Percentiles rank a stretch among this genome's conserved stretches.
phyloP scores from a whole-genome alignment of 2,797 vertebrate species.

The Austrolebias charrua region DNA sequence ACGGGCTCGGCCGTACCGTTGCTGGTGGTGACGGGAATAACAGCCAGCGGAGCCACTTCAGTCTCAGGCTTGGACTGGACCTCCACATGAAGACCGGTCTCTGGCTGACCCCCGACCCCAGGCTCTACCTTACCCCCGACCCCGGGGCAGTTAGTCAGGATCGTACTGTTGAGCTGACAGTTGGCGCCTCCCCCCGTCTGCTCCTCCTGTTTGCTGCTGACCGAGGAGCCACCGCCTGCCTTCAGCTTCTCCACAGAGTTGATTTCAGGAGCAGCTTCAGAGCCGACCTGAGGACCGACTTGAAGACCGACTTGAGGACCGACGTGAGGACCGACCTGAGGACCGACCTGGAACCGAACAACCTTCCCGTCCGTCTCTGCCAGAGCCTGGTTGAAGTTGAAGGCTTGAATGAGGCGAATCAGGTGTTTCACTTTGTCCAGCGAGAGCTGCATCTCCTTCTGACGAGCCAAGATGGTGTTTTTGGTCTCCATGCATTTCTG shows the following conservation, averaged over 20 bases:
- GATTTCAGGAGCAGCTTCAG: slow-evolving; percentile 26
- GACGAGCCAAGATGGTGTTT: slow-evolving; percentile 92
- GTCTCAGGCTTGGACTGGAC: slow-evolving; percentile 42
- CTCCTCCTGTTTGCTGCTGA: slow-evolving; percentile 32
- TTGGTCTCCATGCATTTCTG: slow-evolving; percentile 99
- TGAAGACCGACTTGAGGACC: too few relatives aligned
- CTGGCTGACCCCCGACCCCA: slow-evolving; percentile 27
- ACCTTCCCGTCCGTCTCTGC: slow-evolving; percentile 74
- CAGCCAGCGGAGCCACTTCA: slow-evolving; percentile 35
- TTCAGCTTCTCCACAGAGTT: slow-evolving; percentile 36
- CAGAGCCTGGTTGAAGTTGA: slow-evolving; percentile 89
- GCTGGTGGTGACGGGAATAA: slow-evolving; percentile 52
- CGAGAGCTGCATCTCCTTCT: slow-evolving; percentile 98
- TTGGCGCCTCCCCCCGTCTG: slow-evolving; percentile 4
- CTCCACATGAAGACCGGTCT: slow-evolving; percentile 37
- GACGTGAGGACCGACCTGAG: neutral
- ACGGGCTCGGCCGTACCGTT: slow-evolving; percentile 60
- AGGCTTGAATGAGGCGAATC: slow-evolving; percentile 96
- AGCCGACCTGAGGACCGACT: neutral
- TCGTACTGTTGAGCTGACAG: neutral
- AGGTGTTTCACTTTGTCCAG: slow-evolving; percentile 97
- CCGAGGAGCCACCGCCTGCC: slow-evolving; percentile 7
- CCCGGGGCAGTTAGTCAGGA: slow-evolving; percentile 6
- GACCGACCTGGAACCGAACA: slow-evolving; percentile 37
- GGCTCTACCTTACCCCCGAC: slow-evolving; percentile 14